Conservation (phyloP, 2,113 vertebrate species). For the Eurypyga helias region DNA sequence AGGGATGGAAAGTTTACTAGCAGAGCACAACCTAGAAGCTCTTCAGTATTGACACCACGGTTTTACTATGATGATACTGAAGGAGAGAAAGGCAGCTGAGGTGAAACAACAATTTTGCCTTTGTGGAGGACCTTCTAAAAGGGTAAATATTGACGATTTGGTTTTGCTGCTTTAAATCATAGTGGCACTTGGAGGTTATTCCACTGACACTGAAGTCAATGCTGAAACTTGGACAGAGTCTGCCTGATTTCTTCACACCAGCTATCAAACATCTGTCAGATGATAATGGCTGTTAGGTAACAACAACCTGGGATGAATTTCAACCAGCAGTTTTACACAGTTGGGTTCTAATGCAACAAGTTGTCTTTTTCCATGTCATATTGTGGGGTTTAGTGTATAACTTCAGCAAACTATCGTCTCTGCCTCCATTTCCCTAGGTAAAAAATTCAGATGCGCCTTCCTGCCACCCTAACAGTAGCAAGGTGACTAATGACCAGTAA, state of each 20-base stretch:
- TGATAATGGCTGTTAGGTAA: not conserved
- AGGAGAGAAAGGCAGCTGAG: not conserved
- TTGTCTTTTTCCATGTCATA: not conserved
- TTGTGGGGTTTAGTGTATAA: not conserved
- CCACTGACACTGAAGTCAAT: not conserved
- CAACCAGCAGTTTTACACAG: not conserved
- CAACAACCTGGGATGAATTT: constrained; percentile 16
- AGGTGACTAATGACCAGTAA: constrained; percentile 5
- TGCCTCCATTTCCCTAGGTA: not conserved
- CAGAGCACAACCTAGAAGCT: not conserved
- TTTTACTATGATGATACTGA: not conserved
- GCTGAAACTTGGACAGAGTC: not conserved
- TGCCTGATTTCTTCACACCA: not conserved
- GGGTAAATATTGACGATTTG: not conserved
- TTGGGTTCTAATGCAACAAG: not conserved
- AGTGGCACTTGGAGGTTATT: not conserved
- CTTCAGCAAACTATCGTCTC: not conserved
- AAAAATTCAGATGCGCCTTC: not conserved
- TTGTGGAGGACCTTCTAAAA: not conserved
- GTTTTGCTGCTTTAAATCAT: not conserved
- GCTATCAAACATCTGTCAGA: not conserved
- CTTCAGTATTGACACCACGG: not conserved
- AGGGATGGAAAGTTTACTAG: not conserved
- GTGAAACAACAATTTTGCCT: not conserved
- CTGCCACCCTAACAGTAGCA: not conserved